These are phyloP conservation scores for Oriolus oriolus DNA, from an alignment of 2,113 vertebrate genomes.

Conservation along the genomic window DNA sequence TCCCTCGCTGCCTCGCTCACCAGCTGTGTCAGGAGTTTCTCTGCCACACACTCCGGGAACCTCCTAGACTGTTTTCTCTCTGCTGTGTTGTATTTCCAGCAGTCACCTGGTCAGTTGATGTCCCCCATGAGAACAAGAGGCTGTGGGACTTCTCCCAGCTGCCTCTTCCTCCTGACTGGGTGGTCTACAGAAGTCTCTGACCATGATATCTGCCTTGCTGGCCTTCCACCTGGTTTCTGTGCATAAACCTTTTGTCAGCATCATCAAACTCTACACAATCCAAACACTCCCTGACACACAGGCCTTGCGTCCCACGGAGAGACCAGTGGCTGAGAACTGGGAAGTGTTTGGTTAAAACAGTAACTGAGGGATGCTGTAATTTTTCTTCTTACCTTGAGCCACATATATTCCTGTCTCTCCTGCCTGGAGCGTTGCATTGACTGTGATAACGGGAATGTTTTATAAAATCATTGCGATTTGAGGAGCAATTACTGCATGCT, in stretches of 20 bases:
- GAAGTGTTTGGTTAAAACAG: not conserved
- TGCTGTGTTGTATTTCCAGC: not conserved
- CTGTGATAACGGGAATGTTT: not conserved
- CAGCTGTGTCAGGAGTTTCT: not conserved
- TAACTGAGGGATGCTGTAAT: not conserved
- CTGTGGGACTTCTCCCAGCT: not conserved
- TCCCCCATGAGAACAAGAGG: not conserved
- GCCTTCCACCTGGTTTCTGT: not conserved
- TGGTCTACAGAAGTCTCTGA: not conserved
- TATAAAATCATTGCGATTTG: not conserved
- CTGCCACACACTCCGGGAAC: not conserved
- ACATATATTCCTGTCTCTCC: not conserved
- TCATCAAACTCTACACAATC: not conserved
- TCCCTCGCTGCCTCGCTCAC: accelerated
- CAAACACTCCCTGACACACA: not conserved
- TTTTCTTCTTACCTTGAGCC: not conserved
- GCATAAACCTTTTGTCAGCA: not conserved
- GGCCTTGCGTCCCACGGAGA: not conserved
- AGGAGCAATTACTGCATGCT: not conserved
- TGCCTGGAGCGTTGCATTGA: not conserved
- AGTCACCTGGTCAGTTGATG: not conserved
- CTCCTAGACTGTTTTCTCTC: not conserved
- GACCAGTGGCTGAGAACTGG: not conserved
- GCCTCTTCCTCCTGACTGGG: not conserved
- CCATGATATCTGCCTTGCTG: not conserved